Percentiles rank a stretch among this genome's conserved stretches.
Conservation (phyloP, 1,140 invertebrate species). For the Dreissena rostriformis region DNA sequence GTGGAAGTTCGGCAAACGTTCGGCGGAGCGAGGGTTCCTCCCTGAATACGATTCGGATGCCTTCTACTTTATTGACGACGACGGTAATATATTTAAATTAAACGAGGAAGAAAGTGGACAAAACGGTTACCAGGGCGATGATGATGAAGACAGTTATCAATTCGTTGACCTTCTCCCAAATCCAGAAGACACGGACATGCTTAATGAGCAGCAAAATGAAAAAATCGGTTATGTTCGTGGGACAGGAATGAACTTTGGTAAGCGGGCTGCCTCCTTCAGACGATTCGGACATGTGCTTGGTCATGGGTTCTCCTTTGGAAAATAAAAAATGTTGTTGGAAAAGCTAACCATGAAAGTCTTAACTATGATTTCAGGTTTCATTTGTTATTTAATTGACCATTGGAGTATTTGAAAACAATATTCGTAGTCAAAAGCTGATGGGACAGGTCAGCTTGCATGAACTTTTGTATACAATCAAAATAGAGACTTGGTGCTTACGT, state of each 20-base stretch:
- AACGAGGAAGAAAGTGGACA: not conserved
- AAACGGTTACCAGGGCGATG: too few relatives aligned
- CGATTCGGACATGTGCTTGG: slow-evolving; percentile 40
- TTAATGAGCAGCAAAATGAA: not conserved
- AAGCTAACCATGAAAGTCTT: too few relatives aligned
- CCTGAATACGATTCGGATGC: not conserved
- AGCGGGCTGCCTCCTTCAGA: slow-evolving; percentile 15
- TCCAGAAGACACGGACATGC: too few relatives aligned
- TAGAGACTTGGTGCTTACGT: too few relatives aligned
- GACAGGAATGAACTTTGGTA: slow-evolving; percentile 17
- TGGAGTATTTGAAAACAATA: too few relatives aligned
- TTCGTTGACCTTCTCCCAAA: too few relatives aligned
- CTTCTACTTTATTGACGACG: not conserved
- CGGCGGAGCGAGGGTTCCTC: not conserved
- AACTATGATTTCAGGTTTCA: too few relatives aligned
- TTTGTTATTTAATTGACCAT: too few relatives aligned
- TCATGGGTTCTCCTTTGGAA: slow-evolving; percentile 31
- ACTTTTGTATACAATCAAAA: too few relatives aligned
- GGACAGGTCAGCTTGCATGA: too few relatives aligned
- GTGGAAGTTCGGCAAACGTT: slow-evolving; percentile 24
- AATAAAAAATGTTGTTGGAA: not conserved
- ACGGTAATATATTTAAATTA: not conserved
- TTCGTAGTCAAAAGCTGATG: too few relatives aligned
- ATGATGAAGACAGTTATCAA: too few relatives aligned
- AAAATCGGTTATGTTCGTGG: not conserved